Percentiles rank a stretch among this genome's conserved stretches.
These are phyloP conservation scores for Calidris pygmaea DNA, from an alignment of 2,113 vertebrate species.

Conservation along the genomic window DNA sequence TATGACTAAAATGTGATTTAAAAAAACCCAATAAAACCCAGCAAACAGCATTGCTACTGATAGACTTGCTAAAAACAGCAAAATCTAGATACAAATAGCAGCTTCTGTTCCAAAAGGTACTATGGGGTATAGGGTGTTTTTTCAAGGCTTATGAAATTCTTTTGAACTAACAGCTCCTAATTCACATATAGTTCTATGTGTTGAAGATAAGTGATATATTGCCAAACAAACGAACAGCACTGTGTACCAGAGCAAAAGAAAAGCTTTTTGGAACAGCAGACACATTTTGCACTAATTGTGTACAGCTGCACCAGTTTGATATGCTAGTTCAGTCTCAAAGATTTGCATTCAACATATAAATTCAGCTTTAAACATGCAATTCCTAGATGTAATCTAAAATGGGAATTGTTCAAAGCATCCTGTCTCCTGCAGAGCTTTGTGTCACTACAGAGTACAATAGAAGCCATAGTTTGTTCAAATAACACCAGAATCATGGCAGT, in stretches of 20 bases:
- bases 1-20: neutral
- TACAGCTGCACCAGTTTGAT: slow-evolving; percentile 34
- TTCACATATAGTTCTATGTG: neutral
- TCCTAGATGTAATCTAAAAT: slow-evolving; percentile 11
- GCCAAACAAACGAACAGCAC: slow-evolving; percentile 1
- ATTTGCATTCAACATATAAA: slow-evolving; percentile 32
- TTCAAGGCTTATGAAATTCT: neutral
- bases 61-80: neutral
- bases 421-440: slow-evolving; percentile 33
- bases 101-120: neutral
- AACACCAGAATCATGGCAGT: slow-evolving; percentile 4
- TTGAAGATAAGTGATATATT: neutral
- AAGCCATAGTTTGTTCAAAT: slow-evolving; percentile 38
- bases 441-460: neutral
- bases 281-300: slow-evolving; percentile 37
- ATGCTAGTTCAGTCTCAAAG: slow-evolving; percentile 32
- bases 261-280: neutral
- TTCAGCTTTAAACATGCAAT: slow-evolving; percentile 50
- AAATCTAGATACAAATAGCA: neutral
- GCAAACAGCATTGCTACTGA: neutral
- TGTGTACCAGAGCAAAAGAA: neutral
- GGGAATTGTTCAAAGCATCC: slow-evolving; percentile 25
- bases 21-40: neutral
- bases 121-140: neutral
- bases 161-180: slow-evolving; percentile 14